Base-by-base conservation (phyloP, 2,797 vertebrate species). In the Macropodus opercularis region DNA sequence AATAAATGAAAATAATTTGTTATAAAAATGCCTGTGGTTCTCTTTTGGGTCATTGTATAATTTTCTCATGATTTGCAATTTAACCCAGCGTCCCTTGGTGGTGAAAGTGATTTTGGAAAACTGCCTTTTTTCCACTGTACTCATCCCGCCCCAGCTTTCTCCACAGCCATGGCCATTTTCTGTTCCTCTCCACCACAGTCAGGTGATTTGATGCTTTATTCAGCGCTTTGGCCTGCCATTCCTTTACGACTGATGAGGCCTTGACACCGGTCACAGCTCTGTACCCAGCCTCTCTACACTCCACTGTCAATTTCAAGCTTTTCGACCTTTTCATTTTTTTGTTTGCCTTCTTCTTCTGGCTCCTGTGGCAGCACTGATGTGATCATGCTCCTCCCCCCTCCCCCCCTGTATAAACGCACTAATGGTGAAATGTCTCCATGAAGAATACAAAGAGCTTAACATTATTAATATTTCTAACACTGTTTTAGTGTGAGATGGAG, bases 121-220 rank as follows among this genome's bases (percentile, higher is more conserved):
- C 24, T 23, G 10, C 47, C 64, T 77, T 49, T 29, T n/a, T 60
- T 58, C 54, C 12, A 22, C 26, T 66, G n/a, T 24, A n/a, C 22
- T 42, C 9, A 0, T 34, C 34, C 35, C 44, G 17, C 15, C 48
- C 43, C 21, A 11, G 42, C 49, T 36, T 53, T 27, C 51, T 58
- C 23, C 14, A 38, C 47, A 58, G 54, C 60, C 24, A 49, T 44
- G 57, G 73, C 40, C 59, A 67, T 72, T 77, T 62, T 70, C 54
- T 75, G 55, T 51, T 64, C 32, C 70, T 60, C 18, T 63, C 59
- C 55, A 63, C 74, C 43, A 51, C 66, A 75, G 56, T 80, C 72
- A 77, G 63, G 63, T 67, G 66, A 62, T 78, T 80, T 77, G 78
- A 82, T 85, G 70, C 75, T 84, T 85, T 83, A 77, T 84, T 84